Base-by-base conservation (phyloP, 2,888 invertebrate genomes). In the Athalia cordata region DNA sequence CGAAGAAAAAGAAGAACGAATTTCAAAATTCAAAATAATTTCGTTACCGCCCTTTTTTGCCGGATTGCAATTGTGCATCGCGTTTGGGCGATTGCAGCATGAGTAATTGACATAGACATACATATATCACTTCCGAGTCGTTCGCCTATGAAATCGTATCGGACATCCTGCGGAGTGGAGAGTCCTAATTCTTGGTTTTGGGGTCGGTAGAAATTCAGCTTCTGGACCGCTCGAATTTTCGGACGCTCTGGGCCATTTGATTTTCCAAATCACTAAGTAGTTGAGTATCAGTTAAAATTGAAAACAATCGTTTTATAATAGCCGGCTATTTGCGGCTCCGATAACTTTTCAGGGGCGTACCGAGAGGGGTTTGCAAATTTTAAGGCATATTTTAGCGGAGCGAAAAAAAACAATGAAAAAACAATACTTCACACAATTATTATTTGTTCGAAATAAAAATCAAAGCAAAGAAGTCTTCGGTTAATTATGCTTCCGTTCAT, bases 81-180 rank as follows among this genome's bases (percentile, higher is more conserved):
- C 29, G 29, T 29, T 29, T 29, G 29, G 29, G 29, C 29, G 29
- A 29, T 29, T 29, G 29, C 29, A 29, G 29, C 29, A 29, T 29
- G 29, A 29, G 29, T n/a, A n/a, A n/a, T 29, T 29, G 29, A 29
- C 29, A 29, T 29, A 2, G 0, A 13, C 13, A 15, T 13, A 3
- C 4, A 70, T 70, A 70, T 9, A 70, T 70, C 57, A 70, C 68
- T 52, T 70, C 57, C 57, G 55, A 70, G 8, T 57, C 13, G 50
- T 55, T 70, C 70, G 70, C 43, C 13, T 70, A 70, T 55, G 70
- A 70, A 70, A 70, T 70, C 50, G 52, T 11, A 55, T 50, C 55
- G 57, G 70, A 70, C 70, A 43, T 70, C n/a, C 70, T 52, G 55
- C 5, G 11, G 13, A 50, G 15, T 13, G 47, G 29, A 67, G 9